Evolutionary conservation across 2,888 invertebrate genomes (phyloP).

Genomic region (Volucella inanis): DNA sequence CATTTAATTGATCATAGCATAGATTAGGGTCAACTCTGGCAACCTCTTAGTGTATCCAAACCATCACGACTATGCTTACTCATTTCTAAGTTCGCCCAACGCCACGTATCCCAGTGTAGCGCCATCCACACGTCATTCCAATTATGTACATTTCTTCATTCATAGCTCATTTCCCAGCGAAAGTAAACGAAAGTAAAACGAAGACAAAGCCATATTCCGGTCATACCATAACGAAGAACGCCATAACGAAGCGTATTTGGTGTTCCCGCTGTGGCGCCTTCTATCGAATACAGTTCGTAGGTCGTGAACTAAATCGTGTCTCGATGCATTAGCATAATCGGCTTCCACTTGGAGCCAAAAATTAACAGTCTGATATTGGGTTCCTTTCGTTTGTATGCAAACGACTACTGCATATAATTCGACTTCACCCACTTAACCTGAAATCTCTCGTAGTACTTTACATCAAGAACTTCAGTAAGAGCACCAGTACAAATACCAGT

Average conservation of each 20-base stretch:
- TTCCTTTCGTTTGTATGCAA: conserved; percentile 1
- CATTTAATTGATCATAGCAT: too few species aligned
- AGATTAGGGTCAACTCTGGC: too few species aligned
- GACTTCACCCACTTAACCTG: conserved; percentile 68
- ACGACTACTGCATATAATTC: conserved; percentile 21
- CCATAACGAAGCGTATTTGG: conserved; percentile 31
- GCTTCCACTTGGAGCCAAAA: conserved; percentile 62
- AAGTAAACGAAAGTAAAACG: conserved; percentile 52
- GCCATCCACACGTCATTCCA: neutral
- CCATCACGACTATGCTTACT: too few species aligned
- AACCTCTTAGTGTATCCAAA: too few species aligned
- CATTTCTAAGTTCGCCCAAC: too few species aligned
- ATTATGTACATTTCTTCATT: neutral
- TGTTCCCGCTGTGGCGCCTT: conserved; percentile 28
- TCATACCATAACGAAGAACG: conserved; percentile 10
- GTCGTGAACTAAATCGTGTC: conserved; percentile 40
- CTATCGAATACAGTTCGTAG: conserved; percentile 23
- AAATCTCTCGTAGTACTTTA: conserved; percentile 22
- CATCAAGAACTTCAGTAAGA: conserved; percentile 15
- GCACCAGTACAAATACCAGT: conserved; percentile 19
- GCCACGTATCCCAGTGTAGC: neutral
- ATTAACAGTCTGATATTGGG: conserved; percentile 25
- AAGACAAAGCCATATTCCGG: conserved; percentile 9
- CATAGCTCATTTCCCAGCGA: conserved; percentile 9
- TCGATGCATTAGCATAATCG: conserved; percentile 44